Percentiles rank a stretch among this genome's conserved stretches.
Evolutionary conservation across 2,113 vertebrate species (phyloP).

Genomic region (Bostrychus sinensis): DNA sequence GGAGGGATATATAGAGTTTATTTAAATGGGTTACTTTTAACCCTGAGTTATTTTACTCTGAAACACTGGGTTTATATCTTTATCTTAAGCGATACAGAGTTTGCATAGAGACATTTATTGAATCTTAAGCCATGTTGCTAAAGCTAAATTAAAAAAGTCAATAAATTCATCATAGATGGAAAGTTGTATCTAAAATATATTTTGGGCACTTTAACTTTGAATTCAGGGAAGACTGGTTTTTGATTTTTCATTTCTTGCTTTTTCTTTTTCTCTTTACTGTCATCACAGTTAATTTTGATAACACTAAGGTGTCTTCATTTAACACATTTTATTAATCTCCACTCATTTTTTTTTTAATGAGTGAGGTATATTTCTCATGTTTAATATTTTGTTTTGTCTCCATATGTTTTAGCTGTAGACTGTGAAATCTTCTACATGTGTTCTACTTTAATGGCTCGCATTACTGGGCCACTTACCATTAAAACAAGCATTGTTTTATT

Average conservation of each 20-base stretch:
- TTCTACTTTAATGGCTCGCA: constrained; percentile 21
- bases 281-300: constrained; percentile 26
- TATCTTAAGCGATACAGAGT: constrained; percentile 30
- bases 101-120: constrained; percentile 30
- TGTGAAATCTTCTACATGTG: constrained; percentile 69
- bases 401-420: constrained; percentile 47
- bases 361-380: constrained; percentile 28
- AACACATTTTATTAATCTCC: constrained; percentile 32
- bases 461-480: constrained; percentile 18
- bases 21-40: constrained; percentile 56
- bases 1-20: constrained; percentile 53
- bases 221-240: constrained; percentile 75
- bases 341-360: constrained; percentile 14
- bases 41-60: constrained; percentile 60
- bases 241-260: not conserved
- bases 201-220: constrained; percentile 78
- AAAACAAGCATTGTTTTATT: constrained; percentile 44
- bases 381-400: constrained; percentile 40
- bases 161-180: constrained; percentile 29
- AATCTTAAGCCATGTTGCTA: constrained; percentile 32
- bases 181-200: constrained; percentile 12
- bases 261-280: constrained; percentile 6
- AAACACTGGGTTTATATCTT: constrained; percentile 68
- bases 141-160: constrained; percentile 25
- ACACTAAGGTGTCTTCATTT: constrained; percentile 2